Evolutionary conservation across 2,797 vertebrate species (phyloP).

Genomic region (Eremophila alpestris): DNA sequence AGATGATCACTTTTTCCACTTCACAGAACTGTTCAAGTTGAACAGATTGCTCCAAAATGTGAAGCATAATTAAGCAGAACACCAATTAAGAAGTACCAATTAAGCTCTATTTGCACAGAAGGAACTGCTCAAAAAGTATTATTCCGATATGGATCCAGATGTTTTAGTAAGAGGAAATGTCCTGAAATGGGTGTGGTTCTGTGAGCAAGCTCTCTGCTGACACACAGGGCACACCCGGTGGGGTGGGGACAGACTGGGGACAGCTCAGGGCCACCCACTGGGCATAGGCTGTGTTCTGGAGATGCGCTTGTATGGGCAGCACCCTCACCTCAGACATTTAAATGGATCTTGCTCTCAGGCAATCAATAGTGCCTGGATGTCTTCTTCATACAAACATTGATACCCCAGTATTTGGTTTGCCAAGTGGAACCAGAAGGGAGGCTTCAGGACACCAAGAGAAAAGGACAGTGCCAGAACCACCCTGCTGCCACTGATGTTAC

Average conservation of each 20-base stretch:
- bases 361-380: background rate
- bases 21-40: background rate
- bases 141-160: background rate
- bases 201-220: background rate
- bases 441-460: background rate
- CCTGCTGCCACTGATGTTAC: background rate
- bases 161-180: background rate
- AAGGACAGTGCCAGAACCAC: background rate
- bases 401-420: background rate
- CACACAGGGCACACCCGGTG: fast-evolving
- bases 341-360: background rate
- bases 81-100: background rate
- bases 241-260: fast-evolving
- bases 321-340: background rate
- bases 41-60: background rate
- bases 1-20: background rate
- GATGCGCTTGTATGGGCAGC: background rate
- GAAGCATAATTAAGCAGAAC: constrained; percentile 7
- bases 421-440: background rate
- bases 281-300: fast-evolving
- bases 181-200: fast-evolving
- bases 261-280: background rate
- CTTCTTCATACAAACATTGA: background rate
- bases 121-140: background rate
- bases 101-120: background rate